Evolutionary conservation across 2,888 invertebrate species (phyloP), one percentile per base, ranked within the genome.

Genomic region (Pelosia muscerda): DNA sequence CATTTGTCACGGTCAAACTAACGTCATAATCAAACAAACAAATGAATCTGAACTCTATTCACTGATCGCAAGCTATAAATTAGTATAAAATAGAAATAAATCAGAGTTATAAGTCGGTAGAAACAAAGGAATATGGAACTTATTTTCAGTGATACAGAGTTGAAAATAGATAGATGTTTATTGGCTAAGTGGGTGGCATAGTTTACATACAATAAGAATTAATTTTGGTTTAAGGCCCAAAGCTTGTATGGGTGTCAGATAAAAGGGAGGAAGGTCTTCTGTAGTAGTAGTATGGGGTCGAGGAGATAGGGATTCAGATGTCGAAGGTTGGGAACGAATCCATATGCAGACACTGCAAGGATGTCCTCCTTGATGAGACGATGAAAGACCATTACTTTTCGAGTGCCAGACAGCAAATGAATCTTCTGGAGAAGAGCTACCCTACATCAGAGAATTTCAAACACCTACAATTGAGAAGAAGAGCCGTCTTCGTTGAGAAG

Each of bases 201-300:
- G 1, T 75, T 75, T 69, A 63, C 75, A 75, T 73, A 75, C 75
- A 75, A 75, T 75, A 31, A 58, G 54, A 34, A 69, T 65, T 58
- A 23, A 28, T 62, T 65, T 62, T 49, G 49, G 49, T 53, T 61
- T 31, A 65, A 25, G 38, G 19, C n/a, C 13, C 25, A 19, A 0
- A 26, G 34, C 49, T n/a, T 64, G 55, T 15, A 26, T 25, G 15
- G n/a, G 31, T 58, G 31, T 55, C 15, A 13, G 28, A 49, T 62
- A 49, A 15, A 31, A 23, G 34, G 54, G 49, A 49, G n/a, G n/a
- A n/a, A 19, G n/a, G 49, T 49, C n/a, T 49, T 1, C 49, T 9
- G n/a, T n/a, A 13, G 34, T 13, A 11, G 49, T 1, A 9, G 49
- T n/a, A n/a, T 49, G 49, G 49, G 19, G 49, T 9, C 49, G 2